Conservation (phyloP, 2,888 invertebrate species). For the Deilephila porcellus region DNA sequence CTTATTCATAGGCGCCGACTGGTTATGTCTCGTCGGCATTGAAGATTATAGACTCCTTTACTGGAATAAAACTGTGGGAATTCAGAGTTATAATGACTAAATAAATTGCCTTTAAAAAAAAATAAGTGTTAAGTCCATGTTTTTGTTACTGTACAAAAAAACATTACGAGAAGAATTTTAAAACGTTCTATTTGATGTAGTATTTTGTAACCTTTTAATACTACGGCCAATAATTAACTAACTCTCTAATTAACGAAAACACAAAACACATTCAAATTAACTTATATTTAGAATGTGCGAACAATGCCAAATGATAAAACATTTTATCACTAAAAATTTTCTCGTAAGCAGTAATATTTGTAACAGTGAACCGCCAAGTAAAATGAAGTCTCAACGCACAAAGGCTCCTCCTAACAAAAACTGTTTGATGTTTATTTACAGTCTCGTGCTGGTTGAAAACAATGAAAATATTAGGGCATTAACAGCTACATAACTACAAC, state of each 20-base stretch:
- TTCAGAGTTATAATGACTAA: no score
- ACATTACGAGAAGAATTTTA: no score
- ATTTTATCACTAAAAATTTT: not conserved
- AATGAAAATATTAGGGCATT: conserved; percentile 40
- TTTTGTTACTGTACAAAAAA: no score
- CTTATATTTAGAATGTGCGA: not conserved
- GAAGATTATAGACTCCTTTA: not conserved
- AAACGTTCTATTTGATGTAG: no score
- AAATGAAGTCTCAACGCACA: conserved; percentile 4
- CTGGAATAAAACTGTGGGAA: not conserved
- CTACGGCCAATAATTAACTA: no score
- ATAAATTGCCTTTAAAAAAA: no score
- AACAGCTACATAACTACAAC: not conserved
- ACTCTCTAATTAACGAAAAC: no score
- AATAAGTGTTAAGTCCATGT: no score
- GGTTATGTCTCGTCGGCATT: conserved; percentile 36
- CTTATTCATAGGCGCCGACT: conserved; percentile 59
- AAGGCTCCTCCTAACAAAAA: not conserved
- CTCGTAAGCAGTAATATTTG: not conserved
- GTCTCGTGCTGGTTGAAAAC: conserved; percentile 42
- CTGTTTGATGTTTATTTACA: conserved; percentile 37
- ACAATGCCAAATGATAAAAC: not conserved
- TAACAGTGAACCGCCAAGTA: conserved; percentile 3
- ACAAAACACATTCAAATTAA: no score
- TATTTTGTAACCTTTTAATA: no score